Percentiles rank a stretch among this genome's conserved stretches.
phyloP scores from a whole-genome alignment of 2,797 vertebrate genomes.

The Ataeniobius toweri region DNA sequence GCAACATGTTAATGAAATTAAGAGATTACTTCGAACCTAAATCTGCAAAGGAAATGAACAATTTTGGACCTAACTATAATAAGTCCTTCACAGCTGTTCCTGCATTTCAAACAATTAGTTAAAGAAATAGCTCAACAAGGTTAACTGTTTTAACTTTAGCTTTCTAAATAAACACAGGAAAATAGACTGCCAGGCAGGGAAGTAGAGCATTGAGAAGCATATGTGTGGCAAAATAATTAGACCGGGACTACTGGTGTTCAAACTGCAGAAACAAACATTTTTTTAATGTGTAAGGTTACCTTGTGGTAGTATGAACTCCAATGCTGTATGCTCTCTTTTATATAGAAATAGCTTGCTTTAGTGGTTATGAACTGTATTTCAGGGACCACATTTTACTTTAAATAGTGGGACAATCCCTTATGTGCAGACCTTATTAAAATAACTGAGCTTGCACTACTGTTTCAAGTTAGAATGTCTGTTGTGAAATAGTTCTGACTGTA shows the following conservation, averaged over 20 bases:
- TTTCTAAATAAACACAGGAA: too few relatives aligned
- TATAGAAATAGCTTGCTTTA: background rate
- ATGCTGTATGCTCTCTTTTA: background rate
- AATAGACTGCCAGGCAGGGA: too few relatives aligned
- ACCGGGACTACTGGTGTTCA: background rate
- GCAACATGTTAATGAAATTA: too few relatives aligned
- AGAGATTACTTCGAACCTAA: too few relatives aligned
- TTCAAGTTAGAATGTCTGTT: background rate
- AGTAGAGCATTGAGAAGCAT: too few relatives aligned
- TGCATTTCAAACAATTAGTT: too few relatives aligned
- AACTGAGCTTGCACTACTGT: background rate
- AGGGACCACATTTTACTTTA: background rate
- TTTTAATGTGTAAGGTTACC: background rate
- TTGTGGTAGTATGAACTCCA: background rate
- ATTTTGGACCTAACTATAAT: too few relatives aligned
- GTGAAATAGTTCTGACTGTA: background rate
- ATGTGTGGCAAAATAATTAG: background rate
- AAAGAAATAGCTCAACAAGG: too few relatives aligned
- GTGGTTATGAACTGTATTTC: background rate
- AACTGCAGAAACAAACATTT: background rate
- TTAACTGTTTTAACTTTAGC: too few relatives aligned
- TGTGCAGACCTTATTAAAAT: slow-evolving; percentile 1
- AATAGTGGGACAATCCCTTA: background rate
- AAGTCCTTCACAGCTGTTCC: too few relatives aligned
- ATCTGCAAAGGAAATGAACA: too few relatives aligned